A percentile compares a stretch with the other conserved stretches of the same genome.
These are phyloP conservation scores for Atopsyche davidsoni DNA, from an alignment of 1,140 invertebrate species.

Conservation along the genomic window DNA sequence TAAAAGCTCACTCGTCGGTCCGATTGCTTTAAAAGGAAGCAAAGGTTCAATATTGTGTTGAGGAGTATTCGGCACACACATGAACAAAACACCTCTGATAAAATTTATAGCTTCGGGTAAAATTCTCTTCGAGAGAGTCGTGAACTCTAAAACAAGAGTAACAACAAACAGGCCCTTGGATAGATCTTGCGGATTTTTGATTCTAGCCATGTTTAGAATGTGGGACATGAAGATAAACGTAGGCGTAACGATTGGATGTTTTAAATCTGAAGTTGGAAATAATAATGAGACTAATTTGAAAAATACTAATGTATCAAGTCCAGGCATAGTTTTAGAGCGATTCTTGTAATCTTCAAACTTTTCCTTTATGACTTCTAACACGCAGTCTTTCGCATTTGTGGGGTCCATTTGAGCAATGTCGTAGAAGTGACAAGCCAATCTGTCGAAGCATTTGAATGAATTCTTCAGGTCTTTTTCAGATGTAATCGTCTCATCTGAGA, in stretches of 20 bases:
- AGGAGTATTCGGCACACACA: slow-evolving; percentile 53
- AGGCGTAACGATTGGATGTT: slow-evolving; percentile 80
- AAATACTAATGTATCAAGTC: slow-evolving; percentile 68
- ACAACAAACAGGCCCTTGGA: slow-evolving; percentile 73
- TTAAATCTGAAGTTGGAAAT: slow-evolving; percentile 84
- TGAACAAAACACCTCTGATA: slow-evolving; percentile 61
- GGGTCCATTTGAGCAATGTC: slow-evolving; percentile 66
- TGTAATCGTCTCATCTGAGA: slow-evolving; percentile 44
- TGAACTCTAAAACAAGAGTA: slow-evolving; percentile 72
- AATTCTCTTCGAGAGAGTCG: slow-evolving; percentile 71
- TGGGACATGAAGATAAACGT: slow-evolving; percentile 76
- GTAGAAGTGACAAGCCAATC: slow-evolving; percentile 63
- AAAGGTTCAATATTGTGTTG: slow-evolving; percentile 52
- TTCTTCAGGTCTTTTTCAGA: slow-evolving; percentile 45
- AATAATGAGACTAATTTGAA: slow-evolving; percentile 71
- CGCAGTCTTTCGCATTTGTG: slow-evolving; percentile 55
- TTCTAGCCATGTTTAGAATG: slow-evolving; percentile 59
- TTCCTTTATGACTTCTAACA: slow-evolving; percentile 66
- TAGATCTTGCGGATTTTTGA: slow-evolving; percentile 60
- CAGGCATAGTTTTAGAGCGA: slow-evolving; percentile 58
- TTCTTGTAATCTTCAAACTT: slow-evolving; percentile 64
- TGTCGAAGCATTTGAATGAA: slow-evolving; percentile 56
- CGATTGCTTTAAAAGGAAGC: slow-evolving; percentile 57
- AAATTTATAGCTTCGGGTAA: slow-evolving; percentile 74
- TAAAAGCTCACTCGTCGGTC: slow-evolving; percentile 48